Evolutionary conservation across 2,113 vertebrate genomes (phyloP).

Genomic region (Engraulis encrasicolus): DNA sequence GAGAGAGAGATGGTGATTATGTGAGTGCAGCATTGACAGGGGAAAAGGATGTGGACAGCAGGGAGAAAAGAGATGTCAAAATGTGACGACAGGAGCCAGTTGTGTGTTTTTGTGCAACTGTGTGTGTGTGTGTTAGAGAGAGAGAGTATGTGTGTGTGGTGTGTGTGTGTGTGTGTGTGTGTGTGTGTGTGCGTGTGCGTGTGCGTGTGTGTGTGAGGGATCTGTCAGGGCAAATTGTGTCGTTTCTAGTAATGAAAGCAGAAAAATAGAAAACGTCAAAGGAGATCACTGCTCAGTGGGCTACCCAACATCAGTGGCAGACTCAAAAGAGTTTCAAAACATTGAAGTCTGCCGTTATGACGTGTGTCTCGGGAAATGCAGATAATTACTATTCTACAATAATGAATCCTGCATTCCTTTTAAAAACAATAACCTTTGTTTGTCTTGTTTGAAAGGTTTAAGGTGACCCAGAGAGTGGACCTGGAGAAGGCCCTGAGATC

Average conservation of each 20-base stretch:
- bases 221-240: background rate
- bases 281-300: background rate
- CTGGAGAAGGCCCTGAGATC: background rate
- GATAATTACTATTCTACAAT: background rate
- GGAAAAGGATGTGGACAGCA: background rate
- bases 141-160: background rate
- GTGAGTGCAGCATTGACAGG: no score
- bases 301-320: background rate
- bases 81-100: no score
- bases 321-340: background rate
- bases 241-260: background rate
- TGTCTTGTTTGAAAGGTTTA: background rate
- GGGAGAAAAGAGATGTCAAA: constrained; percentile 20
- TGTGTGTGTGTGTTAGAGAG: constrained; percentile 23
- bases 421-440: background rate
- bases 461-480: background rate
- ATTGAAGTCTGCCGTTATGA: background rate
- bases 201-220: no score
- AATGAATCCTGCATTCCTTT: background rate
- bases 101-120: no score
- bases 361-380: background rate
- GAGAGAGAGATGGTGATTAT: no score
- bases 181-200: background rate
- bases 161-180: constrained; percentile 40
- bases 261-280: background rate